A percentile compares a stretch with the other conserved stretches of the same genome.
phyloP scores from a whole-genome alignment of 2,888 invertebrate genomes.

The Capitulum mitella region DNA sequence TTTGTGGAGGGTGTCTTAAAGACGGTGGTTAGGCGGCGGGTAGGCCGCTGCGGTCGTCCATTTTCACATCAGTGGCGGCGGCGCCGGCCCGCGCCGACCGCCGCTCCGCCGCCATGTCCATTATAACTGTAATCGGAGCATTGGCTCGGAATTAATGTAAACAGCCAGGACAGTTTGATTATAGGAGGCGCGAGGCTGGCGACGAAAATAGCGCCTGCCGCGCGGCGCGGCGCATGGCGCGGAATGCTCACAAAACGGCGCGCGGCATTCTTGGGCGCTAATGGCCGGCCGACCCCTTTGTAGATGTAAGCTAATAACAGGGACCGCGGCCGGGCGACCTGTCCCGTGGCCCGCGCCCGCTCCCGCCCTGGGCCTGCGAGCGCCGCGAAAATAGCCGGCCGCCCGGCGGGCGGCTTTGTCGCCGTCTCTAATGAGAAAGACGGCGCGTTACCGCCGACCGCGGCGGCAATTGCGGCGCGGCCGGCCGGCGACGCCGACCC shows the following conservation, averaged over 20 bases:
- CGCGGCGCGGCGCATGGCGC: neutral
- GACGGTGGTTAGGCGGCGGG: neutral
- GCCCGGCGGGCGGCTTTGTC: neutral
- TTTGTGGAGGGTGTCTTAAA: neutral
- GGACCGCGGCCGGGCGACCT: neutral
- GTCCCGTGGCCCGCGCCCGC: neutral
- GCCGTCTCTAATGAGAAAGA: neutral
- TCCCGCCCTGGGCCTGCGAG: neutral
- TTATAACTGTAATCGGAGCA: conserved; percentile 18
- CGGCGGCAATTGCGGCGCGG: neutral
- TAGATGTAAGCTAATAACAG: neutral
- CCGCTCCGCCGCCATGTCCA: neutral
- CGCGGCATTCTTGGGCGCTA: neutral
- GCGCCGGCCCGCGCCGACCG: neutral
- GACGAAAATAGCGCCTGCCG: conserved; percentile 9
- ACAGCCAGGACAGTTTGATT: conserved; percentile 7
- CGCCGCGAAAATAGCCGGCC: neutral
- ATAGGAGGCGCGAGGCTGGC: neutral
- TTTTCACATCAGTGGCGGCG: neutral
- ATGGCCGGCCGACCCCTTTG: conserved; percentile 6
- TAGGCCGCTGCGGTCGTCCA: neutral
- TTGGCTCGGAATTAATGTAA: neutral
- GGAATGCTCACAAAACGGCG: conserved; percentile 18
- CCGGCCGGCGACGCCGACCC: too few relatives aligned
- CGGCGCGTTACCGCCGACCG: neutral